Evolutionary conservation across 92 coral and sea anemone species (phyloP).

Genomic region (Porites divaricata): DNA sequence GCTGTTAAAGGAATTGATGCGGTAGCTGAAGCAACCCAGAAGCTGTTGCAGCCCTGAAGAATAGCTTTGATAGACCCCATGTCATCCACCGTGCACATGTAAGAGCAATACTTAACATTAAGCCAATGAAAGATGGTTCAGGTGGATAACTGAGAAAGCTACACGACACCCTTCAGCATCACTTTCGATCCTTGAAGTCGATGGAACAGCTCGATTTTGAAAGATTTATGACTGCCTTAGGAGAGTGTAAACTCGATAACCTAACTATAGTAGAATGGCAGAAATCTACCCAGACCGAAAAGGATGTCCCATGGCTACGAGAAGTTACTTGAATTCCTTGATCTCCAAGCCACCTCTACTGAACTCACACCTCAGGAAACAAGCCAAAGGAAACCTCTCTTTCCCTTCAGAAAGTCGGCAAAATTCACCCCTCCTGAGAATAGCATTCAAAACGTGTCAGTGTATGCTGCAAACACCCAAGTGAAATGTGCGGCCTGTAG

Average conservation of each 20-base stretch:
- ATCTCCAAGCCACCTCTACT: constrained; percentile 55
- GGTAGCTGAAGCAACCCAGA: no score
- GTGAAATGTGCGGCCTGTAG: constrained; percentile 41
- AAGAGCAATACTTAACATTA: no score
- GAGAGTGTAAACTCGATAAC: constrained; percentile 42
- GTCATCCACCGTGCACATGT: no score
- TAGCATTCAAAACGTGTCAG: constrained; percentile 12
- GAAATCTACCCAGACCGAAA: constrained; percentile 29
- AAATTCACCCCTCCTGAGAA: neutral
- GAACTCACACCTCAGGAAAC: constrained; percentile 32
- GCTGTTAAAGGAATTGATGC: no score
- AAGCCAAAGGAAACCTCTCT: constrained; percentile 18
- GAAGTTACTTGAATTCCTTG: constrained; percentile 60
- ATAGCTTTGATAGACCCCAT: no score
- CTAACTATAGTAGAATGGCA: constrained; percentile 72
- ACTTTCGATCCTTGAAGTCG: neutral
- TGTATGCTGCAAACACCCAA: constrained; percentile 32
- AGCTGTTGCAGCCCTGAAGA: no score
- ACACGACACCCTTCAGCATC: constrained; percentile 11
- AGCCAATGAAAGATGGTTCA: no score
- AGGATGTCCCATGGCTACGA: neutral
- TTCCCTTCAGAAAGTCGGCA: constrained; percentile 2
- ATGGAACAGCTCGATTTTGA: neutral
- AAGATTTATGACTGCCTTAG: constrained; percentile 49
- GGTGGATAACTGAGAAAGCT: constrained; percentile 2